These are phyloP conservation scores for Rhinolophus ferrumequinum DNA, from an alignment of 2,113 vertebrate genomes.

Conservation along the genomic window DNA sequence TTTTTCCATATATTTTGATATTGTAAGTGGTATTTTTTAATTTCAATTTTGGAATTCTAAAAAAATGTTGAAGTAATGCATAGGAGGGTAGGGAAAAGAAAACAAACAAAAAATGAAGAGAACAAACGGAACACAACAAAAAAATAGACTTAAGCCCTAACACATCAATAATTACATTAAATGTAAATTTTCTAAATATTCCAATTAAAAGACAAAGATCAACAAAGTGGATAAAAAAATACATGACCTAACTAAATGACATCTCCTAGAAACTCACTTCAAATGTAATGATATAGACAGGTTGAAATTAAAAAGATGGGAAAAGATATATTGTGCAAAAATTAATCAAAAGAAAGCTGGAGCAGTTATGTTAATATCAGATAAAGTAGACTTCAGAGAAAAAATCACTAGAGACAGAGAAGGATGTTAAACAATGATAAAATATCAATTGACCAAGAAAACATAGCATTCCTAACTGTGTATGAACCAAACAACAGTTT, in stretches of 20 bases:
- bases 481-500: neutral
- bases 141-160: neutral
- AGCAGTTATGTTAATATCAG: neutral
- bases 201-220: neutral
- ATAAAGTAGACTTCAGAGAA: neutral
- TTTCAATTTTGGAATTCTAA: neutral
- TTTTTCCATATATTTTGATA: neutral
- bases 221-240: neutral
- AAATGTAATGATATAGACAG: neutral
- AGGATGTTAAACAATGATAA: neutral
- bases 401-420: neutral
- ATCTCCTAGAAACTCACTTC: neutral
- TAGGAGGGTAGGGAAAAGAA: neutral
- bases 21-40: neutral
- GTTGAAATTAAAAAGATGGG: neutral
- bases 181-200: neutral
- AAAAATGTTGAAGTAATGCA: neutral
- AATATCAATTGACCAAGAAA: neutral
- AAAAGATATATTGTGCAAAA: neutral
- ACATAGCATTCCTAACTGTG: neutral
- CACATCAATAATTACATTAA: neutral
- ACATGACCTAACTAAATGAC: neutral
- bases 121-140: neutral
- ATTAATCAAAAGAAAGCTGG: neutral
- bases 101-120: neutral